These are phyloP conservation scores for Palythoa grandiflora DNA, from an alignment of 92 coral and sea anemone genomes.

Conservation along the genomic window DNA sequence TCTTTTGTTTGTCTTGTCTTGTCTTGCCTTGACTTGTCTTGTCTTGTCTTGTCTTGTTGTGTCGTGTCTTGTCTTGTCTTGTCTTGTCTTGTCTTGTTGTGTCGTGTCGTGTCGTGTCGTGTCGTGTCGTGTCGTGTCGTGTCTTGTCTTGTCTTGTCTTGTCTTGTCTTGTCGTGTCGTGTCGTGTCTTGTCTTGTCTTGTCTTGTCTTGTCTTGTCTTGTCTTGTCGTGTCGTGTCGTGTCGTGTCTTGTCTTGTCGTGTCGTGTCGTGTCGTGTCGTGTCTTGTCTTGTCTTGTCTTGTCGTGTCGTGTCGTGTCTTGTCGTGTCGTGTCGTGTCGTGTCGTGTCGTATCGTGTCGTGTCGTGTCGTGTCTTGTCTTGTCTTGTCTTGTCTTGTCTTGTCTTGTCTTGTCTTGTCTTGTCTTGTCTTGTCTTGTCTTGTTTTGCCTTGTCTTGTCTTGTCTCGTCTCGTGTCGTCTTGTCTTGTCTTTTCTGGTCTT, in stretches of 20 bases:
- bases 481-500: neutral
- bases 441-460: neutral
- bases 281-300: neutral
- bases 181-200: too few relatives aligned
- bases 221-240: too few relatives aligned
- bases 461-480: neutral
- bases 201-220: too few relatives aligned
- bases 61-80: too few relatives aligned
- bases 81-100: too few relatives aligned
- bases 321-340: neutral
- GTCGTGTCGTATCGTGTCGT: neutral
- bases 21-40: neutral
- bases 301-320: neutral
- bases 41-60: neutral
- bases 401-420: too few relatives aligned
- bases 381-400: too few relatives aligned
- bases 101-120: neutral
- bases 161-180: neutral
- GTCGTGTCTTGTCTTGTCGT: too few relatives aligned
- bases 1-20: neutral
- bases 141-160: neutral
- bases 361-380: too few relatives aligned
- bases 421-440: too few relatives aligned
- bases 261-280: too few relatives aligned
- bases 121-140: neutral